These are phyloP conservation scores for Conistra vaccinii DNA, from an alignment of 2,888 invertebrate genomes.

Conservation along the genomic window DNA sequence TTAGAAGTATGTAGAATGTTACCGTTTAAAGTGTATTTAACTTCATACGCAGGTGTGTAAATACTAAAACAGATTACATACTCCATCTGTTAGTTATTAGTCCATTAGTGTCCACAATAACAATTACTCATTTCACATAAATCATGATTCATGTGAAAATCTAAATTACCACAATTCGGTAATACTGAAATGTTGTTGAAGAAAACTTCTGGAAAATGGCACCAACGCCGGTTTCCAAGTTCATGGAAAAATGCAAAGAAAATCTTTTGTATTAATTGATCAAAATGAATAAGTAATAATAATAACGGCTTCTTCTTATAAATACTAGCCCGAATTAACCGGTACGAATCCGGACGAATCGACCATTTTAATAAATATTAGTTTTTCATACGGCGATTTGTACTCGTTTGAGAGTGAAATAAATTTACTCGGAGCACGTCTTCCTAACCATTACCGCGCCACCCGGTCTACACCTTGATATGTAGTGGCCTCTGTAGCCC, in stretches of 20 bases:
- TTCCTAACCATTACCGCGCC: too few relatives aligned
- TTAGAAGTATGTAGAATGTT: constrained; percentile 14
- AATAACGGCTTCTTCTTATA: too few relatives aligned
- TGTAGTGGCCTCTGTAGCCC: too few relatives aligned
- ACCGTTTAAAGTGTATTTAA: constrained; percentile 8
- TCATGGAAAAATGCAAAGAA: not conserved
- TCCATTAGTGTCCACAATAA: not conserved
- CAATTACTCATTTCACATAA: constrained; percentile 1
- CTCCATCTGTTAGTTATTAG: not conserved
- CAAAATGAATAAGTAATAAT: not conserved
- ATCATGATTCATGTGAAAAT: not conserved
- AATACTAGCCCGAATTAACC: too few relatives aligned
- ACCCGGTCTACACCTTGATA: too few relatives aligned
- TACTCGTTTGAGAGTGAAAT: too few relatives aligned
- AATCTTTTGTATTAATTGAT: not conserved
- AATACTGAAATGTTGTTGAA: not conserved
- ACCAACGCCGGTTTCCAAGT: not conserved
- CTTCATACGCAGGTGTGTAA: constrained; percentile 3
- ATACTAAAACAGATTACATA: not conserved
- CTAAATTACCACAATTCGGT: not conserved
- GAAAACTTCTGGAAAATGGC: too few relatives aligned
- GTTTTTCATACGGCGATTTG: too few relatives aligned
- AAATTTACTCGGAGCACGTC: too few relatives aligned
- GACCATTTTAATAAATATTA: too few relatives aligned
- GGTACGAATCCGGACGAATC: too few relatives aligned